phyloP scores from a whole-genome alignment of 2,888 invertebrate genomes.

The Drosophila maculinotata region DNA sequence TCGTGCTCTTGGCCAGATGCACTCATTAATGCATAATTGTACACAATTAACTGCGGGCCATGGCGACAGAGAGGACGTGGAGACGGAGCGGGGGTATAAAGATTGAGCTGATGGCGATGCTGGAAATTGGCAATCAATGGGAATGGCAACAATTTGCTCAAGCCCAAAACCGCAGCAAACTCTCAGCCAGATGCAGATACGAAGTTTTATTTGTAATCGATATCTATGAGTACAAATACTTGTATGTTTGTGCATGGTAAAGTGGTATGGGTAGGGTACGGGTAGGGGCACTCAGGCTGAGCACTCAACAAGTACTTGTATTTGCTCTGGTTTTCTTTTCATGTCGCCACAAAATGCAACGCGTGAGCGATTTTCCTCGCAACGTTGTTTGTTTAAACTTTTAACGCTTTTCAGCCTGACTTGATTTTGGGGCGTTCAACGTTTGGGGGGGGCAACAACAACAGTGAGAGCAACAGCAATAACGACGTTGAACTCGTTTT shows the following conservation, averaged over 20 bases:
- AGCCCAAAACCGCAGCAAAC: slow-evolving; percentile 32
- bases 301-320: slow-evolving; percentile 38
- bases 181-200: slow-evolving; percentile 35
- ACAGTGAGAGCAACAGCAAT: slow-evolving; percentile 36
- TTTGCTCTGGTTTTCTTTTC: slow-evolving; percentile 63
- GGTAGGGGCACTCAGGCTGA: slow-evolving; percentile 14
- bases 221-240: slow-evolving; percentile 40
- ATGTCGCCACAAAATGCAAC: slow-evolving; percentile 54
- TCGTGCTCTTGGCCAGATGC: slow-evolving; percentile 78
- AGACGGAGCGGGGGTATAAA: slow-evolving; percentile 1
- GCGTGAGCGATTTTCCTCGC: slow-evolving; percentile 71
- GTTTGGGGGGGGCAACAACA: no score
- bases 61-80: slow-evolving; percentile 4
- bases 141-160: slow-evolving; percentile 62
- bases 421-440: slow-evolving; percentile 67
- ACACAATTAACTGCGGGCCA: slow-evolving; percentile 72
- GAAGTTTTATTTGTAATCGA: slow-evolving; percentile 48
- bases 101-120: slow-evolving; percentile 64
- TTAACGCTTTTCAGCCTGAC: slow-evolving; percentile 71
- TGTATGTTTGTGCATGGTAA: not conserved
- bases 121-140: slow-evolving; percentile 68
- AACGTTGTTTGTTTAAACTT: slow-evolving; percentile 69
- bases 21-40: slow-evolving; percentile 81
- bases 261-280: slow-evolving; percentile 10
- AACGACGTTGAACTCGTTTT: slow-evolving; percentile 69